phyloP scores from a whole-genome alignment of 1,140 invertebrate species.

The Orius laevigatus region DNA sequence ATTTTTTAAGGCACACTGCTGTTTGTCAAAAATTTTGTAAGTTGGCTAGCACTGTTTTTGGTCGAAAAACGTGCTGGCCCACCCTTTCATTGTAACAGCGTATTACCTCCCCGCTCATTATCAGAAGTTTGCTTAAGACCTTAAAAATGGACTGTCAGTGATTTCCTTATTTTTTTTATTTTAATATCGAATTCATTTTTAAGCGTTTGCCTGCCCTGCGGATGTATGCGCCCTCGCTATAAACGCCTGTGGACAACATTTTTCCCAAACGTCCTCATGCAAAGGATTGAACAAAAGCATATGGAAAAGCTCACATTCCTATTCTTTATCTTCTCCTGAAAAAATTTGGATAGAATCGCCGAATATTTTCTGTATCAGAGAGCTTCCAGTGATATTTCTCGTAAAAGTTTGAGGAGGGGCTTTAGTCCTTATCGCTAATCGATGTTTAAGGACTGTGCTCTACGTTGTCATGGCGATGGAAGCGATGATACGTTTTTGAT shows the following conservation, averaged over 20 bases:
- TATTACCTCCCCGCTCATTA: too few relatives aligned
- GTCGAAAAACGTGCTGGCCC: too few relatives aligned
- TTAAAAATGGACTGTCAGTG: too few relatives aligned
- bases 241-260: constrained; percentile 94
- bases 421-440: too few relatives aligned
- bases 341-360: constrained; percentile 93
- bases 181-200: too few relatives aligned
- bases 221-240: constrained; percentile 73
- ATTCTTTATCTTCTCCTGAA: constrained; percentile 90
- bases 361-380: constrained; percentile 92
- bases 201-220: too few relatives aligned
- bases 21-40: too few relatives aligned
- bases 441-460: constrained; percentile 46
- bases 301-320: constrained; percentile 98
- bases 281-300: constrained; percentile 90
- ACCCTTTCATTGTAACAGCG: too few relatives aligned
- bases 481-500: constrained; percentile 87
- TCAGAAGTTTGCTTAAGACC: too few relatives aligned
- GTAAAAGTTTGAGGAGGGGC: constrained; percentile 34
- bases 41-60: too few relatives aligned
- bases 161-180: too few relatives aligned
- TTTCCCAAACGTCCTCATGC: constrained; percentile 76
- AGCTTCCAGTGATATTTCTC: constrained; percentile 77
- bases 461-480: constrained; percentile 91
- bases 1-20: too few relatives aligned